These are phyloP conservation scores for Neosalanx taihuensis DNA, from an alignment of 2,797 vertebrate genomes.

Conservation along the genomic window DNA sequence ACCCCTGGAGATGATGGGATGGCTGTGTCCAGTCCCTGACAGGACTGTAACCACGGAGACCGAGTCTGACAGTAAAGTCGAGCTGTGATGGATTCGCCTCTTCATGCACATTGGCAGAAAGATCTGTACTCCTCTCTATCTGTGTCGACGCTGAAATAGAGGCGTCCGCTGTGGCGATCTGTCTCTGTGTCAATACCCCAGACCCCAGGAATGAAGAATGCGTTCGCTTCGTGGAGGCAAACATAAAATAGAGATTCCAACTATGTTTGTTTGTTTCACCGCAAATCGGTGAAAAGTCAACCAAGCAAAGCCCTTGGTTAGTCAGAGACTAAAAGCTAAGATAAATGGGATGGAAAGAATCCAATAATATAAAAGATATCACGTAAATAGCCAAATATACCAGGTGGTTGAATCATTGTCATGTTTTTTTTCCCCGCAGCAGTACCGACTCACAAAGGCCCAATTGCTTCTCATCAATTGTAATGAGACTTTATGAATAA, in stretches of 20 bases:
- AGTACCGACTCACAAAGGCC: too few species aligned
- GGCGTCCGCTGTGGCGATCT: neutral
- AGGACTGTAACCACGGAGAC: conserved; percentile 16
- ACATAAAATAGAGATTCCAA: neutral
- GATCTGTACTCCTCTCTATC: conserved; percentile 6
- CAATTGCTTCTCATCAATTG: too few species aligned
- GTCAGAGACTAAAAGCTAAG: too few species aligned
- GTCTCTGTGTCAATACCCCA: neutral
- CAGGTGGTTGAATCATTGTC: too few species aligned
- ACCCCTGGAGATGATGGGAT: conserved; percentile 10
- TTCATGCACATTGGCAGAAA: conserved; percentile 2
- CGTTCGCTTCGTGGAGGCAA: neutral
- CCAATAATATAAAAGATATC: too few species aligned
- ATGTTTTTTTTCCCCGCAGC: too few species aligned
- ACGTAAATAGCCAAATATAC: too few species aligned
- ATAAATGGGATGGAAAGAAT: too few species aligned
- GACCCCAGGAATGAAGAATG: neutral
- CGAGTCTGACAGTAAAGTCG: conserved; percentile 2
- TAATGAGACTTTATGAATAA: neutral
- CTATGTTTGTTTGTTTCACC: neutral
- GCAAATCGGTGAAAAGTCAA: neutral
- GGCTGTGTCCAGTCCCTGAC: conserved; percentile 13
- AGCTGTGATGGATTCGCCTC: neutral
- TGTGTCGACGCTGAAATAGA: neutral
- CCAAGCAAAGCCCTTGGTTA: neutral